phyloP scores from a whole-genome alignment of 2,888 invertebrate species.

The Microchrysa polita region DNA sequence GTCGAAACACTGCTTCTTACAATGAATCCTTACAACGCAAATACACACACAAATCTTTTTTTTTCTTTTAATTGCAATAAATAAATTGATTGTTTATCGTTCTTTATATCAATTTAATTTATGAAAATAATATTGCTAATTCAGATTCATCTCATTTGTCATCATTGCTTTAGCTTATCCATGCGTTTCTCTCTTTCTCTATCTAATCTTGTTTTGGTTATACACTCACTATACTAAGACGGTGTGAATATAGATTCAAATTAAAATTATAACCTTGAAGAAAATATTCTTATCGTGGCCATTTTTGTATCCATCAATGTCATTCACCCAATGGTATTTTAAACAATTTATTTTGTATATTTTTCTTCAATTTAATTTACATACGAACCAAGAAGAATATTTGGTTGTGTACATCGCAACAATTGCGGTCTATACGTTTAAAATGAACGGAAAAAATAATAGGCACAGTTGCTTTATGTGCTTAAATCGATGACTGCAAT shows the following conservation, averaged over 20 bases:
- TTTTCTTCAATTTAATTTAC: neutral
- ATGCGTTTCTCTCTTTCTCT: too few species aligned
- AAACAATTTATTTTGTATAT: slow-evolving; percentile 19
- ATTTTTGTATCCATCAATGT: slow-evolving; percentile 26
- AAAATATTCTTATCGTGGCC: slow-evolving; percentile 21
- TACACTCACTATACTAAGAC: too few species aligned
- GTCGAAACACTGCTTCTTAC: too few species aligned
- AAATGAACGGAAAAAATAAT: slow-evolving; percentile 3
- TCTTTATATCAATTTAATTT: neutral
- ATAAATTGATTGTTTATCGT: too few species aligned
- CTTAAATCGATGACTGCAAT: neutral
- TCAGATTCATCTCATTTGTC: too few species aligned
- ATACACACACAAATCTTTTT: too few species aligned
- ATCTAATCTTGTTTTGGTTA: too few species aligned
- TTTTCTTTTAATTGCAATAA: too few species aligned
- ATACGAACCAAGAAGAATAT: neutral
- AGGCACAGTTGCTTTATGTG: neutral
- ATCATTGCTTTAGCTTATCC: too few species aligned
- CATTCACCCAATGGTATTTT: slow-evolving; percentile 35
- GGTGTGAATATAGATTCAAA: slow-evolving; percentile 7
- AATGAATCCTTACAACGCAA: too few species aligned
- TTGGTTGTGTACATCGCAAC: slow-evolving; percentile 4
- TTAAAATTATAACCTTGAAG: slow-evolving; percentile 34
- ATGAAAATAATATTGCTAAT: neutral
- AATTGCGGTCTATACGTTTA: slow-evolving; percentile 8